Evolutionary conservation across 2,888 invertebrate species (phyloP).

Genomic region (Caenorhabditis sp.): DNA sequence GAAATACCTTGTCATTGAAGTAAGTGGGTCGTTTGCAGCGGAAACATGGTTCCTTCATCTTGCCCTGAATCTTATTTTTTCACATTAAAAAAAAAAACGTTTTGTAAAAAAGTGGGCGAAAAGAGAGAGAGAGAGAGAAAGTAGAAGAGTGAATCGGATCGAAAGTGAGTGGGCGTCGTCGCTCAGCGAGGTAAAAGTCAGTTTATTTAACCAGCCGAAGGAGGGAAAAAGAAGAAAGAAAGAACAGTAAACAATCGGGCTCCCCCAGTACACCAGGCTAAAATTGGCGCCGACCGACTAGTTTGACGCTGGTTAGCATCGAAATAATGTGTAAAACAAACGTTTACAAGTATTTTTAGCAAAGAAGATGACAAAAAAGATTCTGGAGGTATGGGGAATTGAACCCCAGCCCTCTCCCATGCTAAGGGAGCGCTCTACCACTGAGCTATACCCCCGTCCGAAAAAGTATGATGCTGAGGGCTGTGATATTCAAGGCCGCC

Average conservation of each 20-base stretch:
- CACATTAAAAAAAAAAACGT: conserved; percentile 2
- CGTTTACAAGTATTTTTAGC: too few species aligned
- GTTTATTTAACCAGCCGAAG: conserved; percentile 42
- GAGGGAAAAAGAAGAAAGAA: conserved; percentile 2
- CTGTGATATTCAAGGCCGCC: too few species aligned
- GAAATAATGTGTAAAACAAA: too few species aligned
- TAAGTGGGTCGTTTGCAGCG: conserved; percentile 79
- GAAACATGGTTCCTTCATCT: conserved; percentile 79
- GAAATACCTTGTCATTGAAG: conserved; percentile 78
- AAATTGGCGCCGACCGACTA: too few species aligned
- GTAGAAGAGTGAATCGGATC: conserved; percentile 20
- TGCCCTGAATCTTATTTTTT: not conserved
- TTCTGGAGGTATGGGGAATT: conserved; percentile 72
- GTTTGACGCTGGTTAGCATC: not conserved
- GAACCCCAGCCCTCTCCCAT: conserved; percentile 75
- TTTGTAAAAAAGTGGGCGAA: conserved; percentile 22
- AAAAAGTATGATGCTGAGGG: too few species aligned
- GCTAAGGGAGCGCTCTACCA: conserved; percentile 76
- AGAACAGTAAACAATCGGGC: conserved; percentile 46
- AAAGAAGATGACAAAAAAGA: too few species aligned
- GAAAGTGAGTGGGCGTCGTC: conserved; percentile 10
- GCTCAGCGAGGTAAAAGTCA: conserved; percentile 18
- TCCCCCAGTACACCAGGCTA: too few species aligned
- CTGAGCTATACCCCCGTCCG: conserved; percentile 72
- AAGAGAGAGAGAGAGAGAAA: conserved; percentile 8